Base-by-base conservation (phyloP, 2,888 invertebrate species). In the Ferrisia virgata region DNA sequence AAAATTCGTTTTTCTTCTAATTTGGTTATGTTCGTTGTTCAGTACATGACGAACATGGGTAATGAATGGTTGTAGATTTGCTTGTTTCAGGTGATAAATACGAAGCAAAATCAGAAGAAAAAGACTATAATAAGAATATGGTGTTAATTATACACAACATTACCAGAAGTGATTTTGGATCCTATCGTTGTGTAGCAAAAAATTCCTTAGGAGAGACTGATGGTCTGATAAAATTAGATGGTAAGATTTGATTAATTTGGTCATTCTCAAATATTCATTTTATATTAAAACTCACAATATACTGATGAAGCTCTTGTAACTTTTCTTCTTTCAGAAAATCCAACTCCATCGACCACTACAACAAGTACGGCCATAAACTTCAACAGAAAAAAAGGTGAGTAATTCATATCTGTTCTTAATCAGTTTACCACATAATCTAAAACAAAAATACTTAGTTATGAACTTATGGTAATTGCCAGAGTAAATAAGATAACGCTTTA, bases 171-270 rank as follows among this genome's bases (percentile, higher is more conserved):
- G 96, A 96, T 89, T 96, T 95, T 88, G 95, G 95, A 85, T 94
- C 95, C 83, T 96, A 96, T 90, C 94, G 94, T 89, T 96, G 96
- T 89, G 94, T 96, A 86, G 96, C 96, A 82, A 96, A 96, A 90
- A 96, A 96, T 89, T 96, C 96, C 64, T 91, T 95, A 47, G 96
- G 96, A 85, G 95, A 95, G 89, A 96, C 96, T 58, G 96, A 96
- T 89, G 96, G 96, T 79, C 92, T 95, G 87, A 96, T 96, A 88
- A 94, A 95, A 89, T 91, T 96, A 86, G 95, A 96, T 89, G 95
- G 96, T 96, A 90, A 91, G 18, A n/a, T 91, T 86, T n/a, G 18
- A 33, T n/a, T n/a, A n/a, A n/a, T n/a, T n/a, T n/a, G n/a, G n/a
- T n/a, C n/a, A n/a, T n/a, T n/a, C n/a, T n/a, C n/a, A n/a, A n/a